phyloP scores from a whole-genome alignment of 2,797 vertebrate species.

The Schizopygopsis malacanthus region DNA sequence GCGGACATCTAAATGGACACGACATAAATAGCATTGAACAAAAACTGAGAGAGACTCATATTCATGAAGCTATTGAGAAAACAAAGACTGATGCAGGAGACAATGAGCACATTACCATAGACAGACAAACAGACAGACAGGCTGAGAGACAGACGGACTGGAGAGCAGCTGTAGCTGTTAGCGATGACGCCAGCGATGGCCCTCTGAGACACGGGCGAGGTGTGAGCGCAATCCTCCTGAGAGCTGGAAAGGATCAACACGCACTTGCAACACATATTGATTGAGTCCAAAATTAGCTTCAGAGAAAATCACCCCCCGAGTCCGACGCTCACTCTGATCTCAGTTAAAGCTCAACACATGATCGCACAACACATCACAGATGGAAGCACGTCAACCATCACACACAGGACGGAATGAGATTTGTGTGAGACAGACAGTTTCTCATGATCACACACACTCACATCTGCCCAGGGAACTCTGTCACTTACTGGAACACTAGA shows the following conservation, averaged over 20 bases:
- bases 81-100: slow-evolving; percentile 57
- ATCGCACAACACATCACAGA: slow-evolving; percentile 6
- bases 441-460: neutral
- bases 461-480: too few relatives aligned
- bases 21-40: slow-evolving; percentile 46
- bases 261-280: slow-evolving; percentile 40
- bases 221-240: neutral
- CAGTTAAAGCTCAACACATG: slow-evolving; percentile 12
- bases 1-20: slow-evolving; percentile 54
- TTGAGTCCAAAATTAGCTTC: slow-evolving; percentile 45
- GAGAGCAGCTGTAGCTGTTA: neutral
- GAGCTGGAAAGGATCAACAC: slow-evolving; percentile 37
- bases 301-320: slow-evolving; percentile 5
- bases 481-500: neutral
- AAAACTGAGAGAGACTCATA: slow-evolving; percentile 60
- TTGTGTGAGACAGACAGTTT: neutral
- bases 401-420: neutral
- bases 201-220: neutral
- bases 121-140: neutral
- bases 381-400: neutral
- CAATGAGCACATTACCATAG: slow-evolving; percentile 18
- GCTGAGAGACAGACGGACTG: neutral
- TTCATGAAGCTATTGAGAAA: slow-evolving; percentile 62
- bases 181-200: neutral
- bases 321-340: neutral